Evolutionary conservation across 1,140 invertebrate genomes (phyloP), one percentile per base, ranked within the genome.

Genomic region (Bombus balteatus): DNA sequence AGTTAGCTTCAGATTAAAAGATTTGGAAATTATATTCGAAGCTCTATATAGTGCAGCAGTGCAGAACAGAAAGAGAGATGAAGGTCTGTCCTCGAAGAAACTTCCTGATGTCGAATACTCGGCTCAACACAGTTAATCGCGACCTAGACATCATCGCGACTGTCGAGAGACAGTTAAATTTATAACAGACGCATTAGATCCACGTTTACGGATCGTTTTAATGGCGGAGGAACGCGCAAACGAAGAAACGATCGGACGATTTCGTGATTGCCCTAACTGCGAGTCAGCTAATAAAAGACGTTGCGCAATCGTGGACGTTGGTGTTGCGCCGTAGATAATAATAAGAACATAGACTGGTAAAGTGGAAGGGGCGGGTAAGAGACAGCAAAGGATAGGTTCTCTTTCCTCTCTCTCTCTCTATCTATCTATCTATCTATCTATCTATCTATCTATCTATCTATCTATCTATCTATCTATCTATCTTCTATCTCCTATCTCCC

Each of bases 281-380:
- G 85, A 90, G 89, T 79, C 78, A 39, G 88, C 92, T 92, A 93
- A 93, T 93, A 93, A 93, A 93, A 93, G 92, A 93, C 83, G 83
- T 94, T 94, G 91, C 91, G 89, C 90, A 93, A 93, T 88, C 83
- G 79, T 83, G 66, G 78, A 66, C 79, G 73, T 79, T 81, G 53
- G 66, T 87, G 77, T 93, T 93, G 88, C 92, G 91, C 88, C 86
- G 92, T 85, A 85, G 87, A 89, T 88, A 90, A 93, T 92, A 92
- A 92, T 89, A 90, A 91, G 81, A 87, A 89, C 85, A 80, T 32
- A 28, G 39, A 80, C 81, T n/a, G 62, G n/a, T 57, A 53, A n/a
- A 53, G 32, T n/a, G 47, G 41, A 2, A 22, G 9, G 57, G 72
- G 43, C 53, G 78, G 74, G 76, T 39, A 65, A 13, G 78, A 57